These are phyloP conservation scores for Syrista parreyssii DNA, from an alignment of 2,888 invertebrate species.

Conservation along the genomic window DNA sequence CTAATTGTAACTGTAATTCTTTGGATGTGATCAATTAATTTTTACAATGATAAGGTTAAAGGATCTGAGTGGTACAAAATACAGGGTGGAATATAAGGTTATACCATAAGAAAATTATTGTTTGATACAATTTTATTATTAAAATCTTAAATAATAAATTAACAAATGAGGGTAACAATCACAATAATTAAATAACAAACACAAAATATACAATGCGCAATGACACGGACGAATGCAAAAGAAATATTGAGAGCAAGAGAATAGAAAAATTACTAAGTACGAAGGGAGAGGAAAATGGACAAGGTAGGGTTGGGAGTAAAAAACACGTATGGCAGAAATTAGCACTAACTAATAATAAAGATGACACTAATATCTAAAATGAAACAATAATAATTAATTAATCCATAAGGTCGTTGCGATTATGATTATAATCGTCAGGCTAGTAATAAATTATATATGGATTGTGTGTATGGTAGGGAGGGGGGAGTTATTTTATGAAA, in stretches of 20 bases:
- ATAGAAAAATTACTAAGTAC: neutral
- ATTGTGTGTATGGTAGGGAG: neutral
- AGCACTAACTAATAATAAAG: neutral
- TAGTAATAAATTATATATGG: neutral
- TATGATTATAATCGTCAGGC: neutral
- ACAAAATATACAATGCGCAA: conserved; percentile 31
- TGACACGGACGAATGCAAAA: neutral
- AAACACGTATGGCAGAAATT: conserved; percentile 1
- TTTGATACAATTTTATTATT: conserved; percentile 38
- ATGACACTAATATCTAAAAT: neutral
- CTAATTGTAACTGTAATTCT: too few relatives aligned
- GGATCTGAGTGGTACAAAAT: neutral
- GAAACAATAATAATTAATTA: conserved; percentile 7
- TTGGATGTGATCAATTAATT: conserved; percentile 5
- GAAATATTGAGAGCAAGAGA: neutral
- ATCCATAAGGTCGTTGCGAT: neutral
- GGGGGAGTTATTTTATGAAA: neutral
- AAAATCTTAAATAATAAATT: conserved; percentile 57
- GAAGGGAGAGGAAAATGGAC: neutral
- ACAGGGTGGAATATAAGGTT: neutral
- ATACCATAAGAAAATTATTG: neutral
- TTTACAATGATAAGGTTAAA: neutral
- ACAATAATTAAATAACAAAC: conserved; percentile 55
- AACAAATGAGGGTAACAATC: conserved; percentile 52
- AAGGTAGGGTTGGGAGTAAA: conserved; percentile 6